Evolutionary conservation across 2,113 vertebrate species (phyloP).

Genomic region (Microcebus jonahi): DNA sequence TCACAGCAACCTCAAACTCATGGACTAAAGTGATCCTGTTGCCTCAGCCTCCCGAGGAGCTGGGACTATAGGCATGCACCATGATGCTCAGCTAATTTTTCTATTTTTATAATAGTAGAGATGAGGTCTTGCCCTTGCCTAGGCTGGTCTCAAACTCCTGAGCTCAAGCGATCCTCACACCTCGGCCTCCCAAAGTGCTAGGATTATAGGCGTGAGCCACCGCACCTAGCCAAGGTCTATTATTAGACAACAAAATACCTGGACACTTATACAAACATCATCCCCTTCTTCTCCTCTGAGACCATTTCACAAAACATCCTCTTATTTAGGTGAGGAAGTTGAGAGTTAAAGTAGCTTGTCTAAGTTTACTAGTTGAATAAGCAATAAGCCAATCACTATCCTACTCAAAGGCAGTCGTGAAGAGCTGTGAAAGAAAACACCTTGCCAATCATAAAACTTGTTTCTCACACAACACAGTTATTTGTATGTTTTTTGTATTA

Average conservation of each 20-base stretch:
- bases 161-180: too few relatives aligned
- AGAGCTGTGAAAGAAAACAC: not conserved
- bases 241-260: slow-evolving; percentile 35
- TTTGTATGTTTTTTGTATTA: not conserved
- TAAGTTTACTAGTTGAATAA: not conserved
- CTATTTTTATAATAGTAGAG: too few relatives aligned
- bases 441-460: not conserved
- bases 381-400: not conserved
- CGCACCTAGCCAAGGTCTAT: not conserved
- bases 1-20: too few relatives aligned
- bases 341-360: not conserved
- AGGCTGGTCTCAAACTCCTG: too few relatives aligned
- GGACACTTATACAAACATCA: not conserved
- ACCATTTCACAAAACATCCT: not conserved
- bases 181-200: too few relatives aligned
- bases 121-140: too few relatives aligned
- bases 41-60: too few relatives aligned
- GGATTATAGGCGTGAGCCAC: too few relatives aligned
- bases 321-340: not conserved
- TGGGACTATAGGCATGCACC: too few relatives aligned
- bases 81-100: too few relatives aligned
- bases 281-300: not conserved
- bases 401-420: not conserved
- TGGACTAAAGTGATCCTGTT: too few relatives aligned
- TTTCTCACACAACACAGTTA: not conserved